Percentiles rank a stretch among this genome's conserved stretches.
These are phyloP conservation scores for Drosophila austrosaltans DNA, from an alignment of 2,888 invertebrate genomes.

Conservation along the genomic window DNA sequence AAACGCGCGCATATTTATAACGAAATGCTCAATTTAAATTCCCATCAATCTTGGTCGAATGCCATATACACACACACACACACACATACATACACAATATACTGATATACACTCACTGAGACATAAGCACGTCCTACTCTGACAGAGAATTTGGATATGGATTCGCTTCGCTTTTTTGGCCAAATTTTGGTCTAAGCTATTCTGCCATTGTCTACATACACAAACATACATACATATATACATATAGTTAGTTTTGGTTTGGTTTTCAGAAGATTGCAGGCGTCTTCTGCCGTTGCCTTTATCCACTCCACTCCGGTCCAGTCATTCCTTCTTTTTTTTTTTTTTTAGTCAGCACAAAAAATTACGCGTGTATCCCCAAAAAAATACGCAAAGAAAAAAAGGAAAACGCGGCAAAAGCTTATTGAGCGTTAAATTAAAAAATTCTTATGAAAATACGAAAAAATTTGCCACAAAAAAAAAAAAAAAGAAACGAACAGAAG, in stretches of 20 bases:
- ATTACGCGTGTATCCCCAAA: conserved; percentile 20
- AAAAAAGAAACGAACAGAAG: not conserved
- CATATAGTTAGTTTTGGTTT: conserved; percentile 5
- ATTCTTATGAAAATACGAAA: conserved; percentile 61
- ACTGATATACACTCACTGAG: not conserved
- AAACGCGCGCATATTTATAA: conserved; percentile 79
- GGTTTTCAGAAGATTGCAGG: conserved; percentile 3
- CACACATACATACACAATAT: conserved; percentile 1
- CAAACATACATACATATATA: not conserved
- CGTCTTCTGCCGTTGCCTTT: not conserved
- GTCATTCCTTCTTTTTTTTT: conserved; percentile 21
- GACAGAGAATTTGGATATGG: conserved; percentile 20
- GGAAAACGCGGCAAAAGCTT: conserved; percentile 68
- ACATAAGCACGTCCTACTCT: conserved; percentile 14
- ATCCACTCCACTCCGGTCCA: not conserved
- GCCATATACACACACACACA: conserved; percentile 22
- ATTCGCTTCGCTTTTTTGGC: conserved; percentile 11
- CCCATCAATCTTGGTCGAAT: conserved; percentile 58
- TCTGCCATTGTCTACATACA: conserved; percentile 16
- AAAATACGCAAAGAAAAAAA: conserved; percentile 40
- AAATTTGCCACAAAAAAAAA: conserved; percentile 32
- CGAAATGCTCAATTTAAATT: conserved; percentile 61
- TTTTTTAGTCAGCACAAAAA: conserved; percentile 32
- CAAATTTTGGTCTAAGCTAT: not conserved
- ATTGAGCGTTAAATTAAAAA: conserved; percentile 81